Evolutionary conservation across 2,113 vertebrate genomes (phyloP).

Genomic region (Prinia subflava): DNA sequence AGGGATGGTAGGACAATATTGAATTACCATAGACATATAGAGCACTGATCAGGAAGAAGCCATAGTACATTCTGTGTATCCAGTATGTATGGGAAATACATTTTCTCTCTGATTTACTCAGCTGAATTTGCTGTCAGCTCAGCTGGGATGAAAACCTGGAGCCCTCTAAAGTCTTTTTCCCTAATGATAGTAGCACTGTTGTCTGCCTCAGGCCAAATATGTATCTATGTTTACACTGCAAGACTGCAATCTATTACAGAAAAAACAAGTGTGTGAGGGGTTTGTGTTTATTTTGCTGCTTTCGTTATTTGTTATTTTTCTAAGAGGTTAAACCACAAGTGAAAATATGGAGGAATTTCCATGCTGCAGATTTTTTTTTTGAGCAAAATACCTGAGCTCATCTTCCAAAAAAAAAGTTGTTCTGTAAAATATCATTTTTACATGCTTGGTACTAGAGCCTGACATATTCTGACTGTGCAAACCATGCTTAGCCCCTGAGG

Average conservation of each 20-base stretch:
- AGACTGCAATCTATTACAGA: not conserved
- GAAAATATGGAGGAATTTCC: not conserved
- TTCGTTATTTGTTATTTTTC: not conserved
- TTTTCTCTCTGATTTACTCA: not conserved
- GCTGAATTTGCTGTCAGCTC: not conserved
- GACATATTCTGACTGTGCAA: not conserved
- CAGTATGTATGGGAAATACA: not conserved
- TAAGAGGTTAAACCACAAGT: not conserved
- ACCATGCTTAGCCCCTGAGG: not conserved
- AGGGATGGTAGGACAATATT: not conserved
- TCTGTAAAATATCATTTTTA: not conserved
- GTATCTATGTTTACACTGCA: not conserved
- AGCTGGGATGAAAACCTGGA: not conserved
- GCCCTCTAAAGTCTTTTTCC: not conserved
- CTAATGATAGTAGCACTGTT: not conserved
- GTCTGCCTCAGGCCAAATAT: not conserved
- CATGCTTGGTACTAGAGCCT: not conserved
- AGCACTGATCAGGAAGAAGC: not conserved
- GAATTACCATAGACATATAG: not conserved
- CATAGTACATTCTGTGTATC: not conserved
- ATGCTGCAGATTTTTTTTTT: not conserved
- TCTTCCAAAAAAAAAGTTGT: not conserved
- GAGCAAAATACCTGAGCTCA: not conserved
- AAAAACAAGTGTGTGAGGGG: accelerated
- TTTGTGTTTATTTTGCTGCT: accelerated